phyloP scores from a whole-genome alignment of 1,140 invertebrate genomes.

The Hylyphantes graminicola region DNA sequence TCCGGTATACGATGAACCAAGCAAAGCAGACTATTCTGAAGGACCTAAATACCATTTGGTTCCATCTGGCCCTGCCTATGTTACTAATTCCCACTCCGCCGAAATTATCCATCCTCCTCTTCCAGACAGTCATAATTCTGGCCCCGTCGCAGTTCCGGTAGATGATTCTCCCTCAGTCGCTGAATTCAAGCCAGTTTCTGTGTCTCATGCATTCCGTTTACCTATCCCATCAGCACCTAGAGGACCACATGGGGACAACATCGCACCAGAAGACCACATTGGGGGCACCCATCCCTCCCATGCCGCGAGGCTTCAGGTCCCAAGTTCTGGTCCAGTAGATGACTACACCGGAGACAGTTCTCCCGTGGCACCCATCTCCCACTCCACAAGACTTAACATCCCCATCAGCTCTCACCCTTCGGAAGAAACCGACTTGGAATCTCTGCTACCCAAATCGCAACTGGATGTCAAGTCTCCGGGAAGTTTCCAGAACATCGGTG shows the following conservation, averaged over 20 bases:
- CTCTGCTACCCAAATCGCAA: not conserved
- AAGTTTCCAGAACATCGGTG: not conserved
- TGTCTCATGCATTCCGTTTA: not conserved
- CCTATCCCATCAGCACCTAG: not conserved
- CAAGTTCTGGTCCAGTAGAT: not conserved
- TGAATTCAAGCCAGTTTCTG: not conserved
- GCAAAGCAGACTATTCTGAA: not conserved
- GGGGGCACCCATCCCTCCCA: not conserved
- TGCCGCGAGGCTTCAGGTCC: not conserved
- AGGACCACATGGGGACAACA: not conserved
- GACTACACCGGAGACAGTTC: not conserved
- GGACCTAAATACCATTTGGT: conserved; percentile 21
- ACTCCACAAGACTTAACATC: conserved; percentile 37
- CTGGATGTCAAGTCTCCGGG: not conserved
- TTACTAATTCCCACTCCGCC: not conserved
- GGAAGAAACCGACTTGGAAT: not conserved
- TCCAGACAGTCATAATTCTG: conserved; percentile 1
- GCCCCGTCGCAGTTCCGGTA: not conserved
- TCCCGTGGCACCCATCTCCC: conserved; percentile 4
- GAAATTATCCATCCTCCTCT: conserved; percentile 40
- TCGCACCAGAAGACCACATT: not conserved
- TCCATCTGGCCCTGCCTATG: conserved; percentile 18
- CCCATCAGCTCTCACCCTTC: not conserved
- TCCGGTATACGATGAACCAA: not conserved
- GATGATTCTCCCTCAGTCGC: not conserved